Evolutionary conservation across 2,113 vertebrate genomes (phyloP), one percentile per base, ranked within the genome.

Genomic region (Actenoides hombroni): DNA sequence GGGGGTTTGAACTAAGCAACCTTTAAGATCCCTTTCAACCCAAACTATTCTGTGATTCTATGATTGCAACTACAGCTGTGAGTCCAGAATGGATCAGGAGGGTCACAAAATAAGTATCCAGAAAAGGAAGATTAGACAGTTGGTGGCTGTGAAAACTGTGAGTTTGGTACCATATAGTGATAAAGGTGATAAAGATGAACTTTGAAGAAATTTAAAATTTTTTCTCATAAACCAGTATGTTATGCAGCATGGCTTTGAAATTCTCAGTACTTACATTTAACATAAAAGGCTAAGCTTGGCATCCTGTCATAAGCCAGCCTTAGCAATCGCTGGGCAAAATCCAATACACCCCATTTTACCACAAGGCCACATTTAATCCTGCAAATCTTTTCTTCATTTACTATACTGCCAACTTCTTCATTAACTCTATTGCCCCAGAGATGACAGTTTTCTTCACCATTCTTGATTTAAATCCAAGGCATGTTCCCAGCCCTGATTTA

Each of bases 381-480:
- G 44, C n/a, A 65, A 69, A 90, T 23, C 28, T 54, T 65, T 64
- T 20, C 46, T n/a, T 74, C n/a, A 26, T 73, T 90, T 70, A 25
- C 29, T 65, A 12, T 24, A 5, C 24, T 77, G 65, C 12, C 49
- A 80, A n/a, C 18, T 80, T 39, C 63, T 57, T 82, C 46, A 24
- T 67, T 49, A 77, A 74, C 29, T 73, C 77, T 77, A 31, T 13
- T 90, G 71, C 53, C 59, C 74, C 69, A 71, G 10, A 86, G 37
- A 74, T 54, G 49, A 65, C 59, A 88, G 63, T 57, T 88, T 59
- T 83, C 68, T 83, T 76, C 79, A 68, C 33, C 11, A 3, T 37
- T 90, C 49, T 54, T 51, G 59, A 83, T 74, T 86, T 49, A 96
- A 93, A 92, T 25, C 83, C 86, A 80, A 81, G 24, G 54, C 92